Conservation (phyloP, 2,797 vertebrate genomes). For the Leptodactylus fallax region DNA sequence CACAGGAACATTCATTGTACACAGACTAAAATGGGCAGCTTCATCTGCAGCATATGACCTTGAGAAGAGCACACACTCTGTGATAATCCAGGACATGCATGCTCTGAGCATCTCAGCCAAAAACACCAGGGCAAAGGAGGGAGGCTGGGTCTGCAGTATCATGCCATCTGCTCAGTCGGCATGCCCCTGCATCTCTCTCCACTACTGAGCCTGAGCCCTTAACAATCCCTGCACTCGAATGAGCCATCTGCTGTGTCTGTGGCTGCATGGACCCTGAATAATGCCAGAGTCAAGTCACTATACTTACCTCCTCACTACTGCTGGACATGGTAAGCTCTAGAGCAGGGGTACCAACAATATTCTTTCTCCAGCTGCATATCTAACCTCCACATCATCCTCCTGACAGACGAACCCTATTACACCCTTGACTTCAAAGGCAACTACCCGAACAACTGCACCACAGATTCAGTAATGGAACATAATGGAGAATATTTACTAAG, state of each 20-base stretch:
- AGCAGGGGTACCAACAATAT: background rate
- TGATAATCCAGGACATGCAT: constrained; percentile 49
- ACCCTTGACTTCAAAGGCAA: no score
- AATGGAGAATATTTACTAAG: no score
- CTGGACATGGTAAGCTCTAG: background rate
- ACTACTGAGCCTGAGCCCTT: background rate
- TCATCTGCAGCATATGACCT: constrained; percentile 47
- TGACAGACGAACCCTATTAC: no score
- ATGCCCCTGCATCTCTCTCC: constrained; percentile 21
- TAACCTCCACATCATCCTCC: background rate
- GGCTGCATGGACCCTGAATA: background rate
- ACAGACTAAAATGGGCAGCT: background rate
- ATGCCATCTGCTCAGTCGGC: constrained; percentile 55
- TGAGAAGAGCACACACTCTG: background rate
- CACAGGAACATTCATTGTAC: background rate
- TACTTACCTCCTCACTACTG: constrained; percentile 34
- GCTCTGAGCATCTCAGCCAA: constrained; percentile 43
- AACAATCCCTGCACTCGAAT: background rate
- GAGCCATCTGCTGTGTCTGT: constrained; percentile 24
- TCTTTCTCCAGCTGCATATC: background rate
- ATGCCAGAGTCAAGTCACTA: background rate
- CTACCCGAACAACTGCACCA: no score
- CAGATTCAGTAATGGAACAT: no score
- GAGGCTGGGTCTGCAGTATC: constrained; percentile 31
- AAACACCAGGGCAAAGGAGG: constrained; percentile 36